Base-by-base conservation (phyloP, 2,888 invertebrate species). In the Empis stercorea region DNA sequence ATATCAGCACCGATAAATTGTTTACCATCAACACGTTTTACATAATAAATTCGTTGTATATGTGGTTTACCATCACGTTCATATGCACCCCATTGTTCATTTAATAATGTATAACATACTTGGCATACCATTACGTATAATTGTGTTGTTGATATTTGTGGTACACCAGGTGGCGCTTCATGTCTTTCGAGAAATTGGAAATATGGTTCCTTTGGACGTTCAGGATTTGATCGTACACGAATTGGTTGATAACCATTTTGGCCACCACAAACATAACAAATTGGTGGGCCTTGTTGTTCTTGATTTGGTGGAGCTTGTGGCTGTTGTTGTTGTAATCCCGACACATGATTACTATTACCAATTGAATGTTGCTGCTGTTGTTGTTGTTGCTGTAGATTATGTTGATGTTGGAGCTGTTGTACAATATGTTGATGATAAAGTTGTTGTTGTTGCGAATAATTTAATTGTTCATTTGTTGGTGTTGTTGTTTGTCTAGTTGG, bases 161-260 rank as follows among this genome's bases (percentile, higher is more conserved):
- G 70, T 40, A 78, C 71, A 62, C 84, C 85, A 48, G 75, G 72
- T 0, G 94, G 93, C 13, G 89, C 82, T 54, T 88, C 85, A 71
- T 93, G 93, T 15, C 84, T 81, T 58, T 88, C 88, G 62, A 94
- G 73, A 71, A 94, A 94, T 43, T 93, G 91, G 71, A 93, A 94
- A 69, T 87, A 88, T 10, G 93, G 83, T 66, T 87, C 87, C 47
- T 77, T 74, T 50, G 82, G 75, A 54, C 80, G 76, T 57, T 79
- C 80, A 47, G 78, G 74, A 58, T 79, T 78, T 51, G 80, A 79
- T 63, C 81, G 81, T 42, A 80, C 78, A 53, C 78, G 73, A 44
- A 84, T 60, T 59, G 76, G 74, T 51, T 80, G 78, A 34, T 74
- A 72, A 52, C 78, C 78, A 54, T 81, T 81, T 54, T 78, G 71